Base-by-base conservation (phyloP, 2,888 invertebrate genomes). In the Parapristionchus giblindavisi region DNA sequence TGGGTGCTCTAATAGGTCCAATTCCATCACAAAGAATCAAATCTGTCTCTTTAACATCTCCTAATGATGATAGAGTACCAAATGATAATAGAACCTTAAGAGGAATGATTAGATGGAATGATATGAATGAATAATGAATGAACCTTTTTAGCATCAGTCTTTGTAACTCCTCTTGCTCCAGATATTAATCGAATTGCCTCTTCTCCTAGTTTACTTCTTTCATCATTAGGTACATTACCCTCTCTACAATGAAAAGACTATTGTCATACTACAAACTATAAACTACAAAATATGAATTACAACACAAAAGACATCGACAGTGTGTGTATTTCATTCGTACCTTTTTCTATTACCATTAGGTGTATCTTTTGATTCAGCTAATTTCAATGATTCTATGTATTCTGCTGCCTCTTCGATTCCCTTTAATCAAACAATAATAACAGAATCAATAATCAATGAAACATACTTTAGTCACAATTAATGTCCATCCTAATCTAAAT, bases 351-450 rank as follows among this genome's bases (percentile, higher is more conserved):
- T 48, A 11, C 40, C 70, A 21, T 32, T 32, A 3, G 70, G 40
- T n/a, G n/a, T 40, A 29, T 78, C 78, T 61, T 79, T 79, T 38
- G 79, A 79, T 74, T 87, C 84, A 21, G 82, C 75, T 65, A 83
- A 63, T 75, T 87, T 86, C 70, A 87, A 78, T 38, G 79, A 84
- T 77, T 87, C 87, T 54, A 87, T 79, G 78, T 86, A 87, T 74
- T 87, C 87, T 27, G 85, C 87, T 4, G 87, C 87, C 76, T 87
- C 87, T 78, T 87, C 87, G 29, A 71, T 34, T 24, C 70, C 56
- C 56, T 56, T 4, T 8, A 52, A 48, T 34, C n/a, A 54, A 54
- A 6, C 6, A 54, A 14, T 24, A n/a, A n/a, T n/a, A n/a, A n/a
- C n/a, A n/a, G n/a, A n/a, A n/a, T n/a, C n/a, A n/a, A n/a, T n/a